A percentile compares a stretch with the other conserved stretches of the same genome.
Conservation (phyloP, 1,140 invertebrate species). For the Drosophila parvula region DNA sequence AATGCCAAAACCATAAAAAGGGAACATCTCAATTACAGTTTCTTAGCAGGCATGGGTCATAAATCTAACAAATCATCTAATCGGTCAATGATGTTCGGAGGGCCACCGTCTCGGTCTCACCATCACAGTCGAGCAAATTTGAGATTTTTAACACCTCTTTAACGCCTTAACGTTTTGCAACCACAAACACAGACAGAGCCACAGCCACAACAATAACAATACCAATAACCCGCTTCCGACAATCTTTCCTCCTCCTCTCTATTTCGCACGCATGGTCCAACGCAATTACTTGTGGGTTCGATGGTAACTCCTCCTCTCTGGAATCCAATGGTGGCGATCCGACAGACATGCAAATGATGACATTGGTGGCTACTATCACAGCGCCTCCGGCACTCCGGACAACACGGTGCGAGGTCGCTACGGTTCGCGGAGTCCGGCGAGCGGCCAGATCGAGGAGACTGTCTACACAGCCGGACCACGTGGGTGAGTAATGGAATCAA, state of each 20-base stretch:
- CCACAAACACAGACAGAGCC: constrained; percentile 3
- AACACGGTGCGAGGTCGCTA: constrained; percentile 88
- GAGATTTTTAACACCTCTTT: constrained; percentile 68
- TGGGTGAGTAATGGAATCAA: constrained; percentile 85
- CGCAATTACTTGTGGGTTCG: constrained; percentile 63
- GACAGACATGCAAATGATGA: constrained; percentile 88
- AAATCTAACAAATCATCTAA: constrained; percentile 64
- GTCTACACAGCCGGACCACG: constrained; percentile 89
- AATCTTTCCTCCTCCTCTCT: constrained; percentile 27
- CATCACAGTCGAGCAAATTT: constrained; percentile 37
- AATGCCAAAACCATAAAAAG: constrained; percentile 20
- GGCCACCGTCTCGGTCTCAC: constrained; percentile 1
- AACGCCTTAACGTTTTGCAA: constrained; percentile 65
- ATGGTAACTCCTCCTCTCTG: constrained; percentile 15
- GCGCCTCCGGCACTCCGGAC: constrained; percentile 86
- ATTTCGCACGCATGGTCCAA: constrained; percentile 54
- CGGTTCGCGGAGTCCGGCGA: constrained; percentile 87
- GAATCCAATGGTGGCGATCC: constrained; percentile 77
- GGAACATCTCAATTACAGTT: constrained; percentile 37
- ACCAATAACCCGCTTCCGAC: constrained; percentile 52
- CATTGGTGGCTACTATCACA: constrained; percentile 86
- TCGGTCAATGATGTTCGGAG: constrained; percentile 33
- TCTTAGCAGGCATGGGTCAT: constrained; percentile 41
- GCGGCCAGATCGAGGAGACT: constrained; percentile 87
- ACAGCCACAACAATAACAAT: constrained; percentile 2